phyloP scores from a whole-genome alignment of 1,140 invertebrate species.

The Drosophila sp. region DNA sequence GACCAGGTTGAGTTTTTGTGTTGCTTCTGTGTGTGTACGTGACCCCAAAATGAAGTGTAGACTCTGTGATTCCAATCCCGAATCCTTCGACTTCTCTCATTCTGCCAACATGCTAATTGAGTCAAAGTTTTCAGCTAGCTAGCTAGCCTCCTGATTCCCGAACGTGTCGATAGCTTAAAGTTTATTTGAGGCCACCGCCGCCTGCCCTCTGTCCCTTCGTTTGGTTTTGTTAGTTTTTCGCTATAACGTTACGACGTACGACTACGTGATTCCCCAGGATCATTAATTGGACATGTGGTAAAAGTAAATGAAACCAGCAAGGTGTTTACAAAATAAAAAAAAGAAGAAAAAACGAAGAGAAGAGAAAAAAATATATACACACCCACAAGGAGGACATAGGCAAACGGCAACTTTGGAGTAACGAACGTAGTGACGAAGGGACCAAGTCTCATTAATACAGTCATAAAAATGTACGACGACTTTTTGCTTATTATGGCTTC shows the following conservation, averaged over 20 bases:
- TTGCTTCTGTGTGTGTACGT: conserved; percentile 40
- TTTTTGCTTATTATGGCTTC: conserved; percentile 58
- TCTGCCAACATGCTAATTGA: conserved; percentile 59
- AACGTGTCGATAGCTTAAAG: conserved; percentile 62
- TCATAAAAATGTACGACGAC: conserved; percentile 60
- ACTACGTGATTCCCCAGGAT: conserved; percentile 50
- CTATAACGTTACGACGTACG: neutral
- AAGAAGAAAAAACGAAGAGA: neutral
- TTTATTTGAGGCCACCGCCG: conserved; percentile 19
- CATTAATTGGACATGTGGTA: conserved; percentile 58
- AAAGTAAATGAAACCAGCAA: conserved; percentile 18
- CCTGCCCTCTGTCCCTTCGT: conserved; percentile 2
- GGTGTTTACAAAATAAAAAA: conserved; percentile 21
- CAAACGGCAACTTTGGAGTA: neutral
- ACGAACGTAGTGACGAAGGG: neutral
- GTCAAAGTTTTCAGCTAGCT: conserved; percentile 47
- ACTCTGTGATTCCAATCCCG: neutral
- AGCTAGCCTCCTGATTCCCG: conserved; percentile 44
- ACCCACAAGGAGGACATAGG: neutral
- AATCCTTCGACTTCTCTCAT: neutral
- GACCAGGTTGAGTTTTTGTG: conserved; percentile 37
- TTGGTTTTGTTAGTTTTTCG: conserved; percentile 41
- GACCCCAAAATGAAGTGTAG: conserved; percentile 32
- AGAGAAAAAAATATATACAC: neutral
- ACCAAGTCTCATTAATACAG: conserved; percentile 60